Base-by-base conservation (phyloP, 2,797 vertebrate genomes). In the Labeo calbasu region DNA sequence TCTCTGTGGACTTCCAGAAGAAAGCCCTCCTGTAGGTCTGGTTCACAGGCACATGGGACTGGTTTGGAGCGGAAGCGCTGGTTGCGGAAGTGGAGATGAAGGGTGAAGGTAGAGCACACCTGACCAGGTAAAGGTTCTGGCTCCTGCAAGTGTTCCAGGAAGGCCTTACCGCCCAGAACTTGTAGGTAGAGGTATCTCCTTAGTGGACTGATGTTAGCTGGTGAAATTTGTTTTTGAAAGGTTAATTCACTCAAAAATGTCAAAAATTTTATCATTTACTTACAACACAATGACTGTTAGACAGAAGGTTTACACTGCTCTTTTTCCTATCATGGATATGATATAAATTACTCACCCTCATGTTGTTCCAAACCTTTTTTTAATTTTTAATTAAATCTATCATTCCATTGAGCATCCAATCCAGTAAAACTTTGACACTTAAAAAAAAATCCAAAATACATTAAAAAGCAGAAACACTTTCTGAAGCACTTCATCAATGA, bases 61-160 rank as follows among this genome's bases (percentile, higher is more conserved):
- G 97, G 98, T 89, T 98, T 98, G 63, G 98, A 98, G 86, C 92
- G 95, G 93, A 99, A 99, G 86, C 98, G 97, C 88, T 99, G 98
- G 88, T 97, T 98, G 90, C 97, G 96, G 89, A 98, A 99, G 92
- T 99, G 96, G 77, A 99, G 92, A 92, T 95, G 96, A 85, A 99
- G 94, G 12, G 94, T 98, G 89, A 98, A 98, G 1, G 96, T 98
- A 23, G 97, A 96, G 91, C 95, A 97, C 83, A 95, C 91, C 89
- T 99, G 98, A 86, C 98, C 97, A 69, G 97, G 97, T 91, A 98
- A 93, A 90, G 96, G 96, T 79, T 97, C 96, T 0, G 96, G 96
- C 88, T 99, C 98, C 90, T 99, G 97, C 59, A 99, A 95, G 91
- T 99, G 97, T 86, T 99, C 98, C 90, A 99, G 94, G 91, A 99